Evolutionary conservation across 2,888 invertebrate genomes (phyloP).

Genomic region (Cephus pygmeus): DNA sequence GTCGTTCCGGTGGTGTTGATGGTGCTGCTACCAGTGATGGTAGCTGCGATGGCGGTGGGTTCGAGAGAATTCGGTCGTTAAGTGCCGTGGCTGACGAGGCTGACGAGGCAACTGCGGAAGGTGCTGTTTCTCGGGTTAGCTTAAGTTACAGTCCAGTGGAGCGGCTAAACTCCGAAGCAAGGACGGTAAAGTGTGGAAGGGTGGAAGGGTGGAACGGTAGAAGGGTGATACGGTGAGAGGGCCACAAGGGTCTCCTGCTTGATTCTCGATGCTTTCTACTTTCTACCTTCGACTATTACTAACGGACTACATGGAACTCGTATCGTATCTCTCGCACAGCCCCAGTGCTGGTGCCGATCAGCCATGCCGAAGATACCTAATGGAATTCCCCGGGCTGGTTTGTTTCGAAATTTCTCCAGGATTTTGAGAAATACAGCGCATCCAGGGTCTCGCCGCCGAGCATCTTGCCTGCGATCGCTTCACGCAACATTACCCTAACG

Average conservation of each 20-base stretch:
- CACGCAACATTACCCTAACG: constrained; percentile 55
- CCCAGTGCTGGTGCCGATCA: background rate
- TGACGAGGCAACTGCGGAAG: constrained; percentile 56
- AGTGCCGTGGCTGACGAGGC: constrained; percentile 48
- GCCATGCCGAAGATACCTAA: constrained; percentile 28
- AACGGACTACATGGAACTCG: background rate
- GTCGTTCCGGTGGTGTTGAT: constrained; percentile 24
- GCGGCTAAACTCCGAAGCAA: constrained; percentile 54
- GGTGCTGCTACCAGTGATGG: too few relatives aligned
- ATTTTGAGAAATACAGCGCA: constrained; percentile 14
- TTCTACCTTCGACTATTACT: background rate
- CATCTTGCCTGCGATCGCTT: constrained; percentile 35
- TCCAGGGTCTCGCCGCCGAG: constrained; percentile 9
- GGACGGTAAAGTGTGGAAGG: too few relatives aligned
- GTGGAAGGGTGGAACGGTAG: too few relatives aligned
- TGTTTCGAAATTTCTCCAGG: constrained; percentile 16
- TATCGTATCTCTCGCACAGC: background rate
- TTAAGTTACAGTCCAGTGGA: constrained; percentile 62
- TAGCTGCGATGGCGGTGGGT: background rate
- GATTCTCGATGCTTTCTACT: too few relatives aligned
- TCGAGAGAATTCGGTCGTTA: constrained; percentile 20
- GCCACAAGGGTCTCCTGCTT: too few relatives aligned
- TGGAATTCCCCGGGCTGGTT: constrained; percentile 34
- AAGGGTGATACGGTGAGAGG: too few relatives aligned
- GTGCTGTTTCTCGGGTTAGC: constrained; percentile 56